Evolutionary conservation across 2,888 invertebrate species (phyloP), one percentile per base, ranked within the genome.

Genomic region (Diadegma fenestrale): DNA sequence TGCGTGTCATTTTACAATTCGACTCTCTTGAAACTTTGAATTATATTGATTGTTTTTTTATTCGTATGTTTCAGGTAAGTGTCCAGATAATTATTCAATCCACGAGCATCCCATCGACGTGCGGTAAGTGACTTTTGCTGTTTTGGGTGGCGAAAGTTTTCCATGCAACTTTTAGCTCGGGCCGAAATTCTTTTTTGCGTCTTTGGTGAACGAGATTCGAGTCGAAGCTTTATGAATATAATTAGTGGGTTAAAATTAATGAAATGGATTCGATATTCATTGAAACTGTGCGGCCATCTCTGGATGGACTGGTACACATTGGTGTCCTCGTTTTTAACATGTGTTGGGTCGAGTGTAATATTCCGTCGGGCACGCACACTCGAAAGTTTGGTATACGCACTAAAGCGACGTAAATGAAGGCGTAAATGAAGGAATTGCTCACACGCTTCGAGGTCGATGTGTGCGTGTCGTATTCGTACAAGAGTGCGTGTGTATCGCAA

Each of bases 31-130:
- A 58, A 58, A 58, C 14, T 58, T 58, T 1, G 1, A 14, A 58
- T 58, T 58, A 26, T 43, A 43, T 26, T 26, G 10, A 1, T 26
- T 45, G 0, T 68, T 6, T 66, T 80, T 64, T 81, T 54, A 61
- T 83, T 76, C 30, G 54, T 85, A n/a, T 87, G 84, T 87, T 87
- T 48, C 33, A 87, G 87, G 87, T 87, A 72, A 87, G 87, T 87
- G 5, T 45, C 71, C 8, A 63, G 33, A 66, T 54, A 48, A 68
- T 26, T 43, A 48, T n/a, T 37, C 54, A 68, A 75, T 73, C 64
- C 17, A 7, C n/a, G n/a, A n/a, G n/a, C 14, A 30, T 58, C 26
- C 17, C 37, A 45, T 54, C 54, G 10, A 37, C 61, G 54, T 43
- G 26, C 19, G 78, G 68, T 69, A 68, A 78, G 58, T 78, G 17